Base-by-base conservation (phyloP, 2,113 vertebrate species). In the Turdus rufiventris region DNA sequence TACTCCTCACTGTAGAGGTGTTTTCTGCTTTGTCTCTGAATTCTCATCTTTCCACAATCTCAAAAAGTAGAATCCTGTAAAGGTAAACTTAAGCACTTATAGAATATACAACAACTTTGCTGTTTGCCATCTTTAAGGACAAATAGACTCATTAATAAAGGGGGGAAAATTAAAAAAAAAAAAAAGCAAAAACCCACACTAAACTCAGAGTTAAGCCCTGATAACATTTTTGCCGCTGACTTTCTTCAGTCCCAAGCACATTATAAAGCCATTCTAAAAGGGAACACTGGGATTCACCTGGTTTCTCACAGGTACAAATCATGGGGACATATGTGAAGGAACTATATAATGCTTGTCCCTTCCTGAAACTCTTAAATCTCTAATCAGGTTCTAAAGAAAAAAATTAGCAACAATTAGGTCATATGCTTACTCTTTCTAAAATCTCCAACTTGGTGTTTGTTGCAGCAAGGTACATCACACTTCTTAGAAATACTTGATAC, bases 121-220 rank as follows among this genome's bases (percentile, higher is more conserved):
- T 20, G 16, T 33, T 40, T 82, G 36, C 8, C 28, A 54, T 10
- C 11, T 56, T 82, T 63, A 63, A 24, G n/a, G 36, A 54, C 5
- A 25, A 60, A 45, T 36, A 61, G 8, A 61, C 4, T 50, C 21
- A 51, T 45, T 36, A 66, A 19, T 31, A 68, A 76, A 50, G 31
- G 3, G 18, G 18, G 14, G 18, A 6, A 11, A 25, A 18, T 26
- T 11, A 45, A 19, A 57, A 6, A 9, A 25, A 16, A 33, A 14
- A 45, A 17, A 47, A 36, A 23, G 8, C 6, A n/a, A 57, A 34
- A 24, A 0, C 1, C 6, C 17, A 10, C 20, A 31, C 5, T 10
- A 51, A 53, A n/a, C 23, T 45, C 26, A 18, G 33, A 76, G 8
- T 36, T 75, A 61, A 65, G 5, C 5, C 34, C 24, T 47, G 18